phyloP scores from a whole-genome alignment of 2,888 invertebrate species.

The Bimastos eiseni region DNA sequence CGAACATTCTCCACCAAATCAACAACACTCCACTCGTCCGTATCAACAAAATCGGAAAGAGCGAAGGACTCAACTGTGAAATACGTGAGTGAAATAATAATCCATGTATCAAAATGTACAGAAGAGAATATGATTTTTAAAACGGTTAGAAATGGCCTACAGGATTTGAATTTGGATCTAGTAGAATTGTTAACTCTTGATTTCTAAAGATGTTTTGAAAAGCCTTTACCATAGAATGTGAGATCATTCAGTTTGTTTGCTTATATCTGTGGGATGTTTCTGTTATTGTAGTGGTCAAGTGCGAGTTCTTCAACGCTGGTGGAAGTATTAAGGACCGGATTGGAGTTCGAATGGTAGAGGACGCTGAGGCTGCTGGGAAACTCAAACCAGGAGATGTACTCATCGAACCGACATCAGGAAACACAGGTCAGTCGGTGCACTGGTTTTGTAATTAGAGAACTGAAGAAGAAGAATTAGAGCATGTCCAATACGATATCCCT shows the following conservation, averaged over 20 bases:
- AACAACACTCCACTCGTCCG: constrained; percentile 63
- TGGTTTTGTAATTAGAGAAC: neutral
- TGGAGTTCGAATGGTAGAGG: constrained; percentile 87
- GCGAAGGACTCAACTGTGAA: constrained; percentile 61
- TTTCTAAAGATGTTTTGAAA: too few species aligned
- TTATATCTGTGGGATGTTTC: neutral
- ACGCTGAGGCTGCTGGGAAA: constrained; percentile 83
- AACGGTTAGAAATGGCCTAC: neutral
- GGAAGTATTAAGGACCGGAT: constrained; percentile 75
- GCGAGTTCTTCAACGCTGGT: constrained; percentile 95
- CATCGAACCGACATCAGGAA: constrained; percentile 93
- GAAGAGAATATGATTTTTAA: neutral
- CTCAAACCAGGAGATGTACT: constrained; percentile 88
- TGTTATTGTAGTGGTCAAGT: constrained; percentile 82
- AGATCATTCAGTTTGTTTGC: neutral
- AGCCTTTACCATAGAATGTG: too few species aligned
- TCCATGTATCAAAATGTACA: neutral
- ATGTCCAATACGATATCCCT: too few species aligned
- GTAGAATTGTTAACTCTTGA: too few species aligned
- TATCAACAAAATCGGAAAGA: constrained; percentile 60
- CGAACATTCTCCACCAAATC: constrained; percentile 57
- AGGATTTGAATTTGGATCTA: neutral
- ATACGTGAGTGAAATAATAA: constrained; percentile 57
- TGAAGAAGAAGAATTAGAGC: neutral
- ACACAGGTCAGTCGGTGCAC: constrained; percentile 64